Base-by-base conservation (phyloP, 2,888 invertebrate genomes). In the Drosophila lutescens region DNA sequence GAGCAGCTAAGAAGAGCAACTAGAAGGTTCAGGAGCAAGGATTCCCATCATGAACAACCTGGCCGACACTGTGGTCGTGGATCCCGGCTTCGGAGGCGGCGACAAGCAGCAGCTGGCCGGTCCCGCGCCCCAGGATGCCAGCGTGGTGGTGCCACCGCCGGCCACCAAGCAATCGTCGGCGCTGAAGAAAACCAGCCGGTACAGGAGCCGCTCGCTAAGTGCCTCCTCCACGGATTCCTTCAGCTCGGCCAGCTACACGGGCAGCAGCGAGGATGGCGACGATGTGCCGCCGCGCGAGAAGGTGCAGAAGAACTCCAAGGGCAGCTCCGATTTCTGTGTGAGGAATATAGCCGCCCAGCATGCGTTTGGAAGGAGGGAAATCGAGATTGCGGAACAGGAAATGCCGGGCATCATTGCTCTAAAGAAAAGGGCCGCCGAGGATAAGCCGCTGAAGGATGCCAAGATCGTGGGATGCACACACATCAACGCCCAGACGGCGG, bases 381-480 rank as follows among this genome's bases (percentile, higher is more conserved):
- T 99, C 77, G 98, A 99, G 93, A 98, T 99, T 76, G 99, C 99
- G 0, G 98, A 99, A 90, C 98, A 99, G 93, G 99, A 99, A 93
- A 99, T 99, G 99, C 98, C 98, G 0, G 99, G 99, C 0, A 97
- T 99, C 69, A 97, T 99, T 95, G 98, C 98, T 1, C 92, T 99
- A 78, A 94, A 98, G 56, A 97, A 97, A 86, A 93, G 98, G 72
- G 98, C 98, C 1, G 94, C 95, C 57, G 98, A 98, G 60, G 98
- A 99, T 89, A 98, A 98, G 89, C 99, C 99, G 0, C 92, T 99
- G 80, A 97, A 97, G 91, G 98, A 98, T 91, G 99, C 99, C 12
- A 98, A 97, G 94, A 97, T 98, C 77, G 98, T 99, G 54, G 99
- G 98, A 36, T 99, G 99, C 92, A 99, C 98, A 54, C 99, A 99